Conservation (phyloP, 1,140 invertebrate species). For the Listronotus bonariensis region DNA sequence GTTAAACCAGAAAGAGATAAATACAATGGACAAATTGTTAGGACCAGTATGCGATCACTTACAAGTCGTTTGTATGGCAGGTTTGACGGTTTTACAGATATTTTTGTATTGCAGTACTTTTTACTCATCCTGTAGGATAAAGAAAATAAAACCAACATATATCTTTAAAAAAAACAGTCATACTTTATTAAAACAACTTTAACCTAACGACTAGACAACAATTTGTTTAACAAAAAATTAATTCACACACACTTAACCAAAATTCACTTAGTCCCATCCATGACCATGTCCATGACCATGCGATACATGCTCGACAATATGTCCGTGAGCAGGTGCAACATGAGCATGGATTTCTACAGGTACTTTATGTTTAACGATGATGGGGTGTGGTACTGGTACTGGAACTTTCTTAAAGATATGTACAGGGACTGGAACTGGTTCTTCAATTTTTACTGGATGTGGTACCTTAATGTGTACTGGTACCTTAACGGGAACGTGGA, state of each 20-base stretch:
- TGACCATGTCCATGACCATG: too few species aligned
- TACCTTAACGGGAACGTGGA: slow-evolving; percentile 44
- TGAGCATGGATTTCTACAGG: slow-evolving; percentile 41
- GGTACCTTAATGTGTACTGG: slow-evolving; percentile 43
- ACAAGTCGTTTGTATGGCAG: too few species aligned
- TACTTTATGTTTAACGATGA: slow-evolving; percentile 40
- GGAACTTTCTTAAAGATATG: slow-evolving; percentile 43
- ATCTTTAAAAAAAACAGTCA: not conserved
- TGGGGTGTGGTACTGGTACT: slow-evolving; percentile 38
- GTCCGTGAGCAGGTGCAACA: slow-evolving; percentile 16
- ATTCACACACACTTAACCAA: not conserved
- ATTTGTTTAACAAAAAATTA: slow-evolving; percentile 4
- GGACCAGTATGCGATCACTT: too few species aligned
- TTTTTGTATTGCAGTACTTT: too few species aligned
- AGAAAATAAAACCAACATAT: not conserved
- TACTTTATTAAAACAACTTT: not conserved
- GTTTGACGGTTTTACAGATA: too few species aligned
- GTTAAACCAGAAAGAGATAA: too few species aligned
- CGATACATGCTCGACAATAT: not conserved
- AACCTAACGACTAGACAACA: slow-evolving; percentile 32
- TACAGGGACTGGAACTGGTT: slow-evolving; percentile 63
- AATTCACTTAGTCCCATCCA: not conserved
- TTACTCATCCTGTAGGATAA: too few species aligned
- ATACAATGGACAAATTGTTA: too few species aligned
- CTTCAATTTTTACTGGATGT: slow-evolving; percentile 54